Conservation (phyloP, 2,888 invertebrate species). For the Melinopterus prodromus region DNA sequence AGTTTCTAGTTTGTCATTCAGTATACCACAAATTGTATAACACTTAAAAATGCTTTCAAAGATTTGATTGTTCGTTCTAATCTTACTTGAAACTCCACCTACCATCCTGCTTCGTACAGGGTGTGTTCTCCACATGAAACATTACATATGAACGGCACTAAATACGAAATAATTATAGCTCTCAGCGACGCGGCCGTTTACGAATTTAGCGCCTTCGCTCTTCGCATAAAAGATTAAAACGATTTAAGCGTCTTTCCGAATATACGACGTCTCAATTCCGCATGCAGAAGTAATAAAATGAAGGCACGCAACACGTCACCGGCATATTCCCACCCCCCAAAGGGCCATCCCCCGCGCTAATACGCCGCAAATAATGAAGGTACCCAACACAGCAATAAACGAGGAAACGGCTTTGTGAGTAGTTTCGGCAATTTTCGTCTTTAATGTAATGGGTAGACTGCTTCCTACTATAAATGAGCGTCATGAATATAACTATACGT, state of each 20-base stretch:
- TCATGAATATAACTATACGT: not conserved
- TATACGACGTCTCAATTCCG: constrained; percentile 4
- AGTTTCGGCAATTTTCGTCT: not conserved
- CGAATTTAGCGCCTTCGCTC: not conserved
- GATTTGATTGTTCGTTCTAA: no score
- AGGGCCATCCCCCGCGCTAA: not conserved
- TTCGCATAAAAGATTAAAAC: not conserved
- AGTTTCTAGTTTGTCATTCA: no score
- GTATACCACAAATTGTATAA: no score
- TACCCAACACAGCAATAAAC: not conserved
- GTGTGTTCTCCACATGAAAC: not conserved
- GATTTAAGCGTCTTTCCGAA: constrained; percentile 4
- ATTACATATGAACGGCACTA: not conserved
- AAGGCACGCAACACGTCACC: not conserved
- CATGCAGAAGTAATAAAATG: not conserved
- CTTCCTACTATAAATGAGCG: not conserved
- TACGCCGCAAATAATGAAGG: not conserved
- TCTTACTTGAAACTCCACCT: no score
- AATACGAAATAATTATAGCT: not conserved
- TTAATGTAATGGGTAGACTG: not conserved
- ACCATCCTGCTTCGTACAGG: no score
- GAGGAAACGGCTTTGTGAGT: not conserved
- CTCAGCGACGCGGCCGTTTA: not conserved
- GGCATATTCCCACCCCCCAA: not conserved
- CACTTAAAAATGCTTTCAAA: no score